Base-by-base conservation (phyloP, 2,113 vertebrate species). In the Sakesphorus luctuosus region DNA sequence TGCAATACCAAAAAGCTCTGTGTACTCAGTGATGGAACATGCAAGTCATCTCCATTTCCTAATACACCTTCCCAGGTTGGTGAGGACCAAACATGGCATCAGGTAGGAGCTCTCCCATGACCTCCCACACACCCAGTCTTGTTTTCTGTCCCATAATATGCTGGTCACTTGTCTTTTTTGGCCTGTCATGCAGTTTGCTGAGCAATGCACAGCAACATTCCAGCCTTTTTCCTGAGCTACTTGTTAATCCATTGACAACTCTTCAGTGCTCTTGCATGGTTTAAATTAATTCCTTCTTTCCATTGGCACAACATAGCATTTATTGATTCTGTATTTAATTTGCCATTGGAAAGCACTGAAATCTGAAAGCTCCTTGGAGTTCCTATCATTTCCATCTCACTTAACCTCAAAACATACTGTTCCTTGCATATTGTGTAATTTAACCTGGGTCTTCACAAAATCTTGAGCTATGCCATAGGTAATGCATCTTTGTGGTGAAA, bases 11-110 rank as follows among this genome's bases (percentile, higher is more conserved):
- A 44, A 82, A 44, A 61, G 10, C 40, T 84, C 78, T 38, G 15
- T 40, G 38, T 43, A 2, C 56, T 68, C 35, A 5, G 4, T 19
- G 14, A 3, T 20, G 40, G 1, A 14, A n/a, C 8, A 8, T 2
- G 2, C 9, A 35, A 69, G 35, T 73, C 28, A 7, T 38, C 84
- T 69, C 23, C 26, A 33, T 36, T 89, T 80, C 67, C 53, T 36
- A 18, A 55, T 4, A 11, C 9, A 47, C 16, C 3, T 33, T 33
- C 6, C 9, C n/a, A 38, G 31, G 10, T 6, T 69, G 35, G 0
- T 65, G 33, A 69, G 26, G n/a, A 19, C 33, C 46, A 75, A 31
- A n/a, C 1, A 3, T 5, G 13, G 28, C 36, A 59, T 9, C 35
- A 49, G 47, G 18, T 38, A 26, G 61, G 36, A 85, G 21, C 17